A percentile compares a stretch with the other conserved stretches of the same genome.
phyloP scores from a whole-genome alignment of 2,888 invertebrate genomes.

The Folsomia candida region DNA sequence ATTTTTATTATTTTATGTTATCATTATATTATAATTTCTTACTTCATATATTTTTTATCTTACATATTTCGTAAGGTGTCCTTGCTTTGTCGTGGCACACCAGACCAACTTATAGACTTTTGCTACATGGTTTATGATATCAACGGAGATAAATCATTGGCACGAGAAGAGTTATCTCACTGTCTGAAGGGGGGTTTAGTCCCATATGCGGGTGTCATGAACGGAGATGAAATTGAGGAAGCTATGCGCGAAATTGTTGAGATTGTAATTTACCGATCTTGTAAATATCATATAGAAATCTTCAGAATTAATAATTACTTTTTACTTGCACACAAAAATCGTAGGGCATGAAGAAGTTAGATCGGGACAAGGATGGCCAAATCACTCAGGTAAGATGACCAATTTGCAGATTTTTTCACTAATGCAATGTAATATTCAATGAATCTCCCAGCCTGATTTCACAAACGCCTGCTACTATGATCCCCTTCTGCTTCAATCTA shows the following conservation, averaged over 20 bases:
- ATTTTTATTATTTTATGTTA: no score
- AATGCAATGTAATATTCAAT: no score
- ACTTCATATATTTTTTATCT: no score
- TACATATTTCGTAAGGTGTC: no score
- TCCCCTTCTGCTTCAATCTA: conserved; percentile 29
- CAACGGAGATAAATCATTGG: conserved; percentile 35
- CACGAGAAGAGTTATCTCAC: conserved; percentile 31
- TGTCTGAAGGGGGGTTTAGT: conserved; percentile 25
- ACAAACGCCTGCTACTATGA: conserved; percentile 21
- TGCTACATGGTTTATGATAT: conserved; percentile 35
- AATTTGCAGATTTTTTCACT: no score
- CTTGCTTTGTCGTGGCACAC: conserved; percentile 20
- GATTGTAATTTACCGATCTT: conserved; percentile 9
- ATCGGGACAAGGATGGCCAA: conserved; percentile 29
- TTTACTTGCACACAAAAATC: no score
- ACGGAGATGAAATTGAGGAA: conserved; percentile 30
- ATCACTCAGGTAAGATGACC: no score
- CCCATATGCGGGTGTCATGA: conserved; percentile 29
- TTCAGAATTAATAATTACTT: neutral
- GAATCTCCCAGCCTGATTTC: conserved; percentile 29
- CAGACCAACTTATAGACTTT: conserved; percentile 33
- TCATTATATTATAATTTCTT: no score
- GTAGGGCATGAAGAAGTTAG: conserved; percentile 12
- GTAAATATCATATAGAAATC: no score
- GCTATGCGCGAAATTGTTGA: conserved; percentile 34